Evolutionary conservation across 1,140 invertebrate species (phyloP).

Genomic region (Globodera rostochiensis): DNA sequence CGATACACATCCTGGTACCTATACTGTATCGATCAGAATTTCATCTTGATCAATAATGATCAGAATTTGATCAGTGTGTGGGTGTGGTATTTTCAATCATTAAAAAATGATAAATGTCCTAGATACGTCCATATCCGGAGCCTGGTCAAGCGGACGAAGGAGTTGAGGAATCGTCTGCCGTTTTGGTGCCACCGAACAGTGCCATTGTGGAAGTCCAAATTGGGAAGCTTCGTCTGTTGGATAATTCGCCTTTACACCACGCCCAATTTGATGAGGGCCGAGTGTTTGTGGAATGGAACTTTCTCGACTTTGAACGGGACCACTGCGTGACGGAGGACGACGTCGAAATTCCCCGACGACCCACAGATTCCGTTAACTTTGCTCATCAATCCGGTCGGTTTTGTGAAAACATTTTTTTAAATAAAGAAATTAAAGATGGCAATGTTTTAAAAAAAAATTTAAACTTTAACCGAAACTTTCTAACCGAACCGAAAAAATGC

Average conservation of each 20-base stretch:
- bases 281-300: constrained; percentile 58
- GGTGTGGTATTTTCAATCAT: too few relatives aligned
- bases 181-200: constrained; percentile 19
- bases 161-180: constrained; percentile 6
- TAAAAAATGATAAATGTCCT: neutral
- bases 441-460: too few relatives aligned
- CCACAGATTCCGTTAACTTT: constrained; percentile 39
- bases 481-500: too few relatives aligned
- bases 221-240: constrained; percentile 36
- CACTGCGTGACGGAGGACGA: constrained; percentile 45
- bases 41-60: too few relatives aligned
- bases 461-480: too few relatives aligned
- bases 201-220: constrained; percentile 39
- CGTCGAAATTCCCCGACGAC: constrained; percentile 40
- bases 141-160: neutral
- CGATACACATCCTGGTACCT: too few relatives aligned
- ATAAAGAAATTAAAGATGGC: too few relatives aligned
- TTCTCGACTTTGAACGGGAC: constrained; percentile 51
- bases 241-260: constrained; percentile 42
- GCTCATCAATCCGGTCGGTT: constrained; percentile 41
- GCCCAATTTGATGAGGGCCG: constrained; percentile 36
- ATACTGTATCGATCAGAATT: too few relatives aligned
- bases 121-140: constrained; percentile 1
- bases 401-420: constrained; percentile 7
- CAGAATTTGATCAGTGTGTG: too few relatives aligned